These are phyloP conservation scores for Argya squamiceps DNA, from an alignment of 2,797 vertebrate species.

Conservation along the genomic window DNA sequence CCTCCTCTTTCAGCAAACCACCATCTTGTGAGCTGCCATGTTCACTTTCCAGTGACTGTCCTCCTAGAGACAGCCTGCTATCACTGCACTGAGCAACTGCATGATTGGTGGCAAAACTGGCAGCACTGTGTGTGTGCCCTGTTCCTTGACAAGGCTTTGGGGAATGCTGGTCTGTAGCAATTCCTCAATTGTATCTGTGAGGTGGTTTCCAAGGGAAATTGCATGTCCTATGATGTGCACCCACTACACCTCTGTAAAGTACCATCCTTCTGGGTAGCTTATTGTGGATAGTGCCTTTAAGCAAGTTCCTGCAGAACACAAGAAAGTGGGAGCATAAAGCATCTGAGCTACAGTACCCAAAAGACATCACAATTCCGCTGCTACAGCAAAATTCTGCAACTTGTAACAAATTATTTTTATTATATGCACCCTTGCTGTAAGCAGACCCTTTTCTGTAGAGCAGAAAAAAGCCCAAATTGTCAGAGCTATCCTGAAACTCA, in stretches of 20 bases:
- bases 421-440: neutral
- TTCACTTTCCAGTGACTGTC: neutral
- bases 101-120: neutral
- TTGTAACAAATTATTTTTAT: neutral
- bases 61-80: neutral
- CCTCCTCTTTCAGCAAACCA: neutral
- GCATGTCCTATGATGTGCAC: neutral
- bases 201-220: neutral
- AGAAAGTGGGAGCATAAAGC: neutral
- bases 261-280: neutral
- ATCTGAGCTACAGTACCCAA: neutral
- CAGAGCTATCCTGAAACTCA: neutral
- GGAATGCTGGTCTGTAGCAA: neutral
- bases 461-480: neutral
- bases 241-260: neutral
- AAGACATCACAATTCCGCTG: neutral
- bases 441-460: neutral
- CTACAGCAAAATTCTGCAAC: neutral
- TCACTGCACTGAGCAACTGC: neutral
- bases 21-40: fast-evolving
- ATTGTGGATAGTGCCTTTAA: neutral
- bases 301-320: neutral
- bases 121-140: neutral
- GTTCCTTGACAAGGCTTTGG: neutral
- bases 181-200: neutral